Evolutionary conservation across 1,140 invertebrate species (phyloP), one percentile per base, ranked within the genome.

Genomic region (Drosophila takahashii): DNA sequence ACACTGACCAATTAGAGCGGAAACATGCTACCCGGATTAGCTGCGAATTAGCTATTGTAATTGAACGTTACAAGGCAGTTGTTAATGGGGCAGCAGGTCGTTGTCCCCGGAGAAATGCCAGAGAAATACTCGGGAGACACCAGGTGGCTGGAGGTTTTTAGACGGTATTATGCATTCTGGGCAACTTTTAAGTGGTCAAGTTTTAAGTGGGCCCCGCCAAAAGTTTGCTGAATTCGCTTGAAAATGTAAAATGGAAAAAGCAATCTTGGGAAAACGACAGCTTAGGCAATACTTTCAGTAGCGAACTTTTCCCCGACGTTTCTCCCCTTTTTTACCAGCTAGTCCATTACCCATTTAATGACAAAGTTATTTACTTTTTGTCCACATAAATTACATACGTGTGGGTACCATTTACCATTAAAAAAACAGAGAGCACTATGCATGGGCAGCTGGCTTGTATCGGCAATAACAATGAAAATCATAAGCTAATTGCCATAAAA

Each of bases 401-500:
- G 61, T 51, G 22, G 22, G 22, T 22, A 22, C 22, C 22, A 22
- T 22, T 22, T 22, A 71, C 41, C 64, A 73, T 83, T 74, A 74
- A 60, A 47, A 41, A 8, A 2, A 32, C n/a, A 32, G 60, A 59
- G 22, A 22, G 22, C 22, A 59, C 57, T 61, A 80, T 39, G 65
- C 57, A 80, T 39, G 65, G 81, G 76, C 79, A 58, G 50, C 42
- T 37, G 32, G 9, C 11, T 47, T 56, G 64, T 72, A 42, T 54
- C 48, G 60, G 51, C 42, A 57, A 72, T 52, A 81, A 65, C 53
- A 73, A 54, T 61, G 57, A 73, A 52, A 70, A 64, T 56, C 62
- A 58, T 62, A 57, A 71, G 59, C 64, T 87, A 86, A 86, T 86
- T 87, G 75, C 79, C 75, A 76, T 69, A 66, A 42, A 66, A 62